These are phyloP conservation scores for Gasterosteus nipponicus DNA, from an alignment of 2,113 vertebrate genomes.

Conservation along the genomic window DNA sequence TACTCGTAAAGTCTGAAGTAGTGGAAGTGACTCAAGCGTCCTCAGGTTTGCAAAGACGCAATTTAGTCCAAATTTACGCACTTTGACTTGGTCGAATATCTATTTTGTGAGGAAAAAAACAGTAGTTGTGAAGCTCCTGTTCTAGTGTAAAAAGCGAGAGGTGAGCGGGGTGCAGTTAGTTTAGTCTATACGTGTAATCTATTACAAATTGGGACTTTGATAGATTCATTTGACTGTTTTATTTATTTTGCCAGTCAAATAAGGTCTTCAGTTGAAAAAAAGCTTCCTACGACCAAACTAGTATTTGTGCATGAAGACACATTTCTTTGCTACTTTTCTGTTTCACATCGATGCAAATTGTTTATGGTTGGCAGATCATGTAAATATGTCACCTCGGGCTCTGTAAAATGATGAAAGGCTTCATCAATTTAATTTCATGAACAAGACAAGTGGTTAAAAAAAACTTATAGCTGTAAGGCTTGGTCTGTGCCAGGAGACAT, in stretches of 20 bases:
- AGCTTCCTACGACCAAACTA: neutral
- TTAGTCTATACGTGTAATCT: neutral
- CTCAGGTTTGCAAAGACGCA: conserved; percentile 4
- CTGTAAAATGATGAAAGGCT: neutral
- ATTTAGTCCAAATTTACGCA: neutral
- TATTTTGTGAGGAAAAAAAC: neutral
- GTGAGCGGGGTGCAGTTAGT: conserved; percentile 1
- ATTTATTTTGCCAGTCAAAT: neutral
- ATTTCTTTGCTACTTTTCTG: neutral
- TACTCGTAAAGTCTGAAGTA: conserved; percentile 31
- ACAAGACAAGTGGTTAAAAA: neutral
- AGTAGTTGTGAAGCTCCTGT: neutral
- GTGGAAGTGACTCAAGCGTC: conserved; percentile 1
- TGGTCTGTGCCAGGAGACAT: conserved; percentile 39
- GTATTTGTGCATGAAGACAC: neutral
- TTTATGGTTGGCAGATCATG: neutral
- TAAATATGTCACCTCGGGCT: neutral
- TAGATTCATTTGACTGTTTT: neutral
- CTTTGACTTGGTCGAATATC: neutral
- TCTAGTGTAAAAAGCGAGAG: neutral
- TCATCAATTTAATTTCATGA: neutral
- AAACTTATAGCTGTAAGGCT: conserved; percentile 15
- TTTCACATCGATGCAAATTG: neutral
- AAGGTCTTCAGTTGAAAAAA: neutral
- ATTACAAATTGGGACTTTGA: neutral